Evolutionary conservation across 2,113 vertebrate species (phyloP), one percentile per base, ranked within the genome.

Genomic region (Colius striatus): DNA sequence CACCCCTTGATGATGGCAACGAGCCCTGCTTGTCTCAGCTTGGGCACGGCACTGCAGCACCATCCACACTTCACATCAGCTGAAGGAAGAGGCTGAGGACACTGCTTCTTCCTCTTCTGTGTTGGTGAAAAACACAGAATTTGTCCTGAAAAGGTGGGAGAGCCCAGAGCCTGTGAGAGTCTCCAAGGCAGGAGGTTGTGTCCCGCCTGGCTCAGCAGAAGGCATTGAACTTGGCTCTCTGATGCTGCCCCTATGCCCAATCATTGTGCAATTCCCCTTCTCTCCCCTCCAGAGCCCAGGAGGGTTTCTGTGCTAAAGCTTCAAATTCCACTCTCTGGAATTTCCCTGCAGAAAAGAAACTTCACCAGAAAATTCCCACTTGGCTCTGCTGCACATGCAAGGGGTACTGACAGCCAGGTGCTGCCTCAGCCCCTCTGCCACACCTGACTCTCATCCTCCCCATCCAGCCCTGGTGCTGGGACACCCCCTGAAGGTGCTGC

Each of bases 341-440:
- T 92, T 93, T 72, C 93, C 95, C 84, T 41, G 54, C 38, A 29
- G 91, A 79, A 87, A 65, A 36, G 66, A 74, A 92, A 72, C 29
- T 65, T 66, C 87, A 61, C 15, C 61, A 79, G 78, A 82, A 94
- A 93, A 85, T 91, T 72, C 87, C 87, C 74, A 16, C 53, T 75
- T 60, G 74, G 90, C 87, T 45, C 51, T 15, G 29, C 22, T 7
- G 10, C 36, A 16, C 48, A 25, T 5, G 3, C 41, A 4, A 11
- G 74, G 71, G 82, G 19, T 26, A 50, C 30, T 13, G 66, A 3
- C 1, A 47, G 32, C n/a, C 13, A 0, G 53, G 25, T 2, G 61
- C 50, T 14, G 16, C 63, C 21, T 8, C 1, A 53, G 2, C 22
- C 43, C 79, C 8, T 1, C 29, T 13, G 41, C 32, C 93, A 18